phyloP scores from a whole-genome alignment of 1,140 invertebrate species.

The Brachionus angularis region DNA sequence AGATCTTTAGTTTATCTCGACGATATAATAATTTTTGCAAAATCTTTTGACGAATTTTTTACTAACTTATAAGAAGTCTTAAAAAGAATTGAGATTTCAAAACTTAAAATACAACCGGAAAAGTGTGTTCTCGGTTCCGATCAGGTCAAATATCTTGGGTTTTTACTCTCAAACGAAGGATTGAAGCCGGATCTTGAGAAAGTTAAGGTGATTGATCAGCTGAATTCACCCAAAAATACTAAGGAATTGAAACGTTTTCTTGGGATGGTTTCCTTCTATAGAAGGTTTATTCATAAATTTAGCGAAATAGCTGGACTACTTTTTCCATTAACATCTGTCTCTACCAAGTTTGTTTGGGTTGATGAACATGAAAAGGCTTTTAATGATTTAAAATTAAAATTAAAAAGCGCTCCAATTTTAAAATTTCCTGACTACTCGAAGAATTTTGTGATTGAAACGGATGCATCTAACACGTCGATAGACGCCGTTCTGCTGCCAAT shows the following conservation, averaged over 20 bases:
- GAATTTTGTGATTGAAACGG: neutral
- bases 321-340: neutral
- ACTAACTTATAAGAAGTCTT: slow-evolving; percentile 7
- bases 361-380: neutral
- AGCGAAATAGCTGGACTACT: slow-evolving; percentile 46
- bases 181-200: slow-evolving; percentile 37
- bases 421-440: neutral
- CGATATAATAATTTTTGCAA: slow-evolving; percentile 13
- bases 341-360: slow-evolving; percentile 12
- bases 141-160: slow-evolving; percentile 55
- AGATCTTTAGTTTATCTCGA: slow-evolving; percentile 22
- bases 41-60: neutral
- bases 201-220: slow-evolving; percentile 46
- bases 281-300: slow-evolving; percentile 50
- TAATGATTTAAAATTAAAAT: slow-evolving; percentile 15
- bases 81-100: slow-evolving; percentile 45
- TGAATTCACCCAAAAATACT: slow-evolving; percentile 40
- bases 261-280: slow-evolving; percentile 49
- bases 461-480: neutral
- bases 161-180: slow-evolving; percentile 45
- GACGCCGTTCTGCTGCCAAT: neutral
- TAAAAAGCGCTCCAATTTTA: neutral
- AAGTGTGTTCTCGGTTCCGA: slow-evolving; percentile 56
- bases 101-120: slow-evolving; percentile 56
- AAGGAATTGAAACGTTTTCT: slow-evolving; percentile 45